Conservation (phyloP, 2,797 vertebrate genomes). For the Crocidura indochinensis region DNA sequence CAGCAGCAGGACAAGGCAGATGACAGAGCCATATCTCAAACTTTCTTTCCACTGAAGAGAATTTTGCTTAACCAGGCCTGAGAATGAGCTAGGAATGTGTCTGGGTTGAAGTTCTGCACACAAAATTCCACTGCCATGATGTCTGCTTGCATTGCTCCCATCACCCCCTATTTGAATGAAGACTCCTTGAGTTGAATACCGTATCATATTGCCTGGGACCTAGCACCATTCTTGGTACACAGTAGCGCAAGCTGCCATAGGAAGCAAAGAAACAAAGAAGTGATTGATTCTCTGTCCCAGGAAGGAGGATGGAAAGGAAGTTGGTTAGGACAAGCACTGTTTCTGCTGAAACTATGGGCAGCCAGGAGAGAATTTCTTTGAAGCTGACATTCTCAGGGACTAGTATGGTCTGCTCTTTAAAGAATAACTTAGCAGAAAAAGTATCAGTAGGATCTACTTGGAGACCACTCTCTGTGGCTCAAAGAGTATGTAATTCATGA, state of each 20-base stretch:
- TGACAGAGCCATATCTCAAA: neutral
- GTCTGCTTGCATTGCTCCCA: neutral
- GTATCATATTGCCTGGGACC: neutral
- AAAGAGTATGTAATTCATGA: neutral
- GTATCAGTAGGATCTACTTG: neutral
- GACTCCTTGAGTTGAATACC: neutral
- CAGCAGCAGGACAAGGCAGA: no score
- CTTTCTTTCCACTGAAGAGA: neutral
- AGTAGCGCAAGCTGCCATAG: no score
- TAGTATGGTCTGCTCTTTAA: neutral
- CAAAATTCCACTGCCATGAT: neutral
- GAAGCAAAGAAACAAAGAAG: neutral
- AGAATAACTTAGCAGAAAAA: neutral
- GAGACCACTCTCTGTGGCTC: neutral
- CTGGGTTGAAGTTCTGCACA: neutral
- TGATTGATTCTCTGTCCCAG: neutral
- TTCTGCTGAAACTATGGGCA: neutral
- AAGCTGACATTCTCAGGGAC: neutral
- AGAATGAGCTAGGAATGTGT: neutral
- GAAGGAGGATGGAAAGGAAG: conserved; percentile 16
- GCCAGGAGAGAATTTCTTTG: neutral
- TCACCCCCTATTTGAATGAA: neutral
- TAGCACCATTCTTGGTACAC: neutral
- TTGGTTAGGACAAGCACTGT: neutral
- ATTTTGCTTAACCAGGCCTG: neutral